These are phyloP conservation scores for Okamejei kenojei DNA, from an alignment of 2,797 vertebrate species.

Conservation along the genomic window DNA sequence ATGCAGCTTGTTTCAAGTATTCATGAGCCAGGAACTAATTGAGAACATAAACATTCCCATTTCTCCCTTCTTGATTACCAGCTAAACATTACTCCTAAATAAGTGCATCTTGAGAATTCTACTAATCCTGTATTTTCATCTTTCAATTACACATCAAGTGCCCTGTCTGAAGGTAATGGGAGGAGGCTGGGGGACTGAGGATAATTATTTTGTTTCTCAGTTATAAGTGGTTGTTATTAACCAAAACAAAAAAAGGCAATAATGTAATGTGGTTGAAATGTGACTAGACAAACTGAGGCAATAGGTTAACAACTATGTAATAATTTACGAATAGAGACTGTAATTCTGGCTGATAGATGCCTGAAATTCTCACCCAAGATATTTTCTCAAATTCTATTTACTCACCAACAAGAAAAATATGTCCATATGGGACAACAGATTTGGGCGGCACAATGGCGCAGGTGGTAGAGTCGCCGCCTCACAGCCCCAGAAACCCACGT, in stretches of 20 bases:
- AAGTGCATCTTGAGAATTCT: background rate
- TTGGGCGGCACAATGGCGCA: background rate
- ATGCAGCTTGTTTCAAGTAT: background rate
- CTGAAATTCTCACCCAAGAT: background rate
- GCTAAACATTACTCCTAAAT: background rate
- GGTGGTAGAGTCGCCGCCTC: too few relatives aligned
- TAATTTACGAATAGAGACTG: background rate
- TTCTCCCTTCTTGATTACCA: constrained; percentile 14
- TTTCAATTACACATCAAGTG: background rate
- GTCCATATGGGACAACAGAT: background rate
- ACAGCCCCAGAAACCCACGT: too few relatives aligned
- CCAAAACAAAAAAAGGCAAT: background rate
- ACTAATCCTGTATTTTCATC: background rate
- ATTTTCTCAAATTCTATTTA: background rate
- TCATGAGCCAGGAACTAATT: background rate
- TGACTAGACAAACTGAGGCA: background rate
- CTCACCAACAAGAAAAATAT: background rate
- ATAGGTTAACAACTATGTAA: background rate
- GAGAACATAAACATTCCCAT: background rate
- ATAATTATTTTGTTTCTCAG: background rate
- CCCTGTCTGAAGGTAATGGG: background rate
- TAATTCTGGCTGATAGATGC: background rate
- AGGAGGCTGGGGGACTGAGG: background rate
- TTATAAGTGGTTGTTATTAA: background rate
- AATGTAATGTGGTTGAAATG: background rate